Conservation (phyloP, 2,113 vertebrate genomes). For the Pachyramphus minor region DNA sequence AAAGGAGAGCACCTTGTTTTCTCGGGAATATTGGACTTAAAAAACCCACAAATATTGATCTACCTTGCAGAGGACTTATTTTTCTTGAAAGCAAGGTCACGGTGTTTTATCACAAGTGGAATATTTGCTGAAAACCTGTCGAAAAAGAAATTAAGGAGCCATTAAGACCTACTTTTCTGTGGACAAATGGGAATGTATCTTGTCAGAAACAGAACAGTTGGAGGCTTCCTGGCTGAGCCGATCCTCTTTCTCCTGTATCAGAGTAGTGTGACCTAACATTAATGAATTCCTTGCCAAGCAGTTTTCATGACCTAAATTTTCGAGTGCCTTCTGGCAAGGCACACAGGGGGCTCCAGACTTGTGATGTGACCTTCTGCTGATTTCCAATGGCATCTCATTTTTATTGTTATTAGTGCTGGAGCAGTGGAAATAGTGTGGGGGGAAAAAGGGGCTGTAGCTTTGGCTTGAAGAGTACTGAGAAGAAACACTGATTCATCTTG, state of each 20-base stretch:
- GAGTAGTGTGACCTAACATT: not conserved
- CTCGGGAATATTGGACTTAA: not conserved
- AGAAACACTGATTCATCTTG: not conserved
- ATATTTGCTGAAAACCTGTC: not conserved
- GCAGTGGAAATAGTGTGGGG: accelerated
- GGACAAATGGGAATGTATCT: not conserved
- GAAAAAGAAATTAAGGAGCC: not conserved
- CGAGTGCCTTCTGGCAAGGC: not conserved
- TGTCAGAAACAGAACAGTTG: not conserved
- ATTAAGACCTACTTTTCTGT: not conserved
- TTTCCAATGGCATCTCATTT: not conserved
- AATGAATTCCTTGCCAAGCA: not conserved
- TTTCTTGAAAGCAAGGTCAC: not conserved
- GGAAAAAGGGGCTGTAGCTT: not conserved
- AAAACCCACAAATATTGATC: not conserved
- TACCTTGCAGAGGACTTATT: not conserved
- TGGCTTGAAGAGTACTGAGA: not conserved
- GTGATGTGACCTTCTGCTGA: not conserved
- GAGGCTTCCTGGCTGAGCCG: not conserved
- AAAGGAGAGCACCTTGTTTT: not conserved
- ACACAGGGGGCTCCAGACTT: not conserved
- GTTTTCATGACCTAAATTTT: slow-evolving; percentile 12
- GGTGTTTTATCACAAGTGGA: not conserved
- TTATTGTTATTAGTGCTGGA: not conserved
- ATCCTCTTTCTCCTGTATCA: not conserved